Evolutionary conservation across 2,113 vertebrate genomes (phyloP).

Genomic region (Corythornis madagascariensis): DNA sequence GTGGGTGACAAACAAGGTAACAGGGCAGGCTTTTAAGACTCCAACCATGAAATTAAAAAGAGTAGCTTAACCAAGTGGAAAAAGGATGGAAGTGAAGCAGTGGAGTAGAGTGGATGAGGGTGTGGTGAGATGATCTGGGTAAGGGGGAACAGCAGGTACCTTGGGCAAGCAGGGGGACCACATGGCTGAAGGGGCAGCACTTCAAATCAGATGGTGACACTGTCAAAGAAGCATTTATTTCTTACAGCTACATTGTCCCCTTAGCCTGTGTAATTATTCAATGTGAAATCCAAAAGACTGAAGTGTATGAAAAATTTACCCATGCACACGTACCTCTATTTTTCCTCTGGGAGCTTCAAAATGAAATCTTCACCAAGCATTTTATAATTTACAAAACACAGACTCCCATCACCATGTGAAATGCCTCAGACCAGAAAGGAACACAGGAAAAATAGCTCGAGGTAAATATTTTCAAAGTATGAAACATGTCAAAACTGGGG

Average conservation of each 20-base stretch:
- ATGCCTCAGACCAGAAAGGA: neutral
- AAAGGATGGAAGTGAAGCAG: neutral
- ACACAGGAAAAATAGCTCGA: neutral
- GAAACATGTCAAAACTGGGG: neutral
- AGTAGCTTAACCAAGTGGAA: neutral
- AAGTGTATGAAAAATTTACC: neutral
- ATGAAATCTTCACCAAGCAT: neutral
- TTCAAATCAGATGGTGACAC: neutral
- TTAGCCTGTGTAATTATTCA: neutral
- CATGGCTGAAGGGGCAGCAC: neutral
- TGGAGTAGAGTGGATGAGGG: neutral
- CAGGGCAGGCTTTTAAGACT: neutral
- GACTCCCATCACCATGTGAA: neutral
- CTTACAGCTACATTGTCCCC: neutral
- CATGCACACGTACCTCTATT: accelerated
- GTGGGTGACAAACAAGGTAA: neutral
- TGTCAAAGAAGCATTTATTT: neutral
- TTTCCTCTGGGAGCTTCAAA: neutral
- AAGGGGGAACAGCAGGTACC: neutral
- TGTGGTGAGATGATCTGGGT: neutral
- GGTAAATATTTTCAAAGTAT: neutral
- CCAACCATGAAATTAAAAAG: neutral
- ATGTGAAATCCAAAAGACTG: neutral
- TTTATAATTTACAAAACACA: neutral
- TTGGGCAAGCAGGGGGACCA: neutral